These are phyloP conservation scores for Helicoverpa zea DNA, from an alignment of 1,140 invertebrate genomes.

Conservation along the genomic window DNA sequence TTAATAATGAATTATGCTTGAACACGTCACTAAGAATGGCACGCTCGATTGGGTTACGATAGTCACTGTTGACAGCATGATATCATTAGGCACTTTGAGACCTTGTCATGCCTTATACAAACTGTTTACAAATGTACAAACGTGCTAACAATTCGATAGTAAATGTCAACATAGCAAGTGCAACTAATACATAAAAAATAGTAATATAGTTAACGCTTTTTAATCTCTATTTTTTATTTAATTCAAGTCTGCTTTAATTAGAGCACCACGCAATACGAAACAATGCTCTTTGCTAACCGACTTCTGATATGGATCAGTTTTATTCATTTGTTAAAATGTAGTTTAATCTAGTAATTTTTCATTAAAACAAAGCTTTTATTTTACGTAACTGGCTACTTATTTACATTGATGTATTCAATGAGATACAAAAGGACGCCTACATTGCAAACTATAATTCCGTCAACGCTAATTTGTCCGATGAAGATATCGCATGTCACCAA, in stretches of 20 bases:
- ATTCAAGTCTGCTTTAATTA: neutral
- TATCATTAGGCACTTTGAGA: slow-evolving; percentile 54
- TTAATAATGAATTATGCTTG: slow-evolving; percentile 17
- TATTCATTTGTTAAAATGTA: neutral
- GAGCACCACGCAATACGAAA: neutral
- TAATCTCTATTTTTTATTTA: neutral
- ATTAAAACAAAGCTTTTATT: neutral
- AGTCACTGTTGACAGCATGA: slow-evolving; percentile 51
- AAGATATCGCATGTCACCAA: slow-evolving; percentile 64
- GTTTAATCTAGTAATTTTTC: neutral
- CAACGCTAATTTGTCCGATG: slow-evolving; percentile 56
- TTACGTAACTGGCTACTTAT: slow-evolving; percentile 17
- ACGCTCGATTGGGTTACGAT: slow-evolving; percentile 59
- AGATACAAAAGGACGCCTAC: neutral
- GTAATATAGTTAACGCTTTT: neutral
- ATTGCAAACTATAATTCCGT: slow-evolving; percentile 18
- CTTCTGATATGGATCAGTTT: neutral
- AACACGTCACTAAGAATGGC: slow-evolving; percentile 36
- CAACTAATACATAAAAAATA: neutral
- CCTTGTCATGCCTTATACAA: slow-evolving; percentile 58
- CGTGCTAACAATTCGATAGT: slow-evolving; percentile 2
- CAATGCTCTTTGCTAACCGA: neutral
- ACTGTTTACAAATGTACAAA: slow-evolving; percentile 18
- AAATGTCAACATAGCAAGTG: neutral
- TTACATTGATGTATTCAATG: neutral